These are phyloP conservation scores for Euphydryas editha DNA, from an alignment of 2,888 invertebrate species.

Conservation along the genomic window DNA sequence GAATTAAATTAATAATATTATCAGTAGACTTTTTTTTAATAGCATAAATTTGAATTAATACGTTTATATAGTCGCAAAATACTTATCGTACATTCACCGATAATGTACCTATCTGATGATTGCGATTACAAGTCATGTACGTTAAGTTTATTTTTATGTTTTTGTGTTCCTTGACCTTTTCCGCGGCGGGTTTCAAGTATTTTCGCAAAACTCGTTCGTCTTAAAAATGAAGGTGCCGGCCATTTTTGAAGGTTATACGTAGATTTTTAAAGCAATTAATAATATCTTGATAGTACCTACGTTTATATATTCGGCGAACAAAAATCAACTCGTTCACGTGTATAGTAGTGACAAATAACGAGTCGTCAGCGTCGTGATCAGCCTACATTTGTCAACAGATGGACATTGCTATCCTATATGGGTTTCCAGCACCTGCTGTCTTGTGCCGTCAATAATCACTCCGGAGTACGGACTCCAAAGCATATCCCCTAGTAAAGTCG, in stretches of 20 bases:
- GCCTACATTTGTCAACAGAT: no score
- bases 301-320: no score
- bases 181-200: constrained; percentile 54
- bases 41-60: neutral
- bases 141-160: constrained; percentile 48
- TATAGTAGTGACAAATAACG: no score
- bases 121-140: constrained; percentile 45
- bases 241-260: constrained; percentile 59
- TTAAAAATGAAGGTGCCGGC: constrained; percentile 60
- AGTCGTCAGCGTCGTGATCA: no score
- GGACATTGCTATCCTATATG: no score
- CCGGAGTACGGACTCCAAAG: no score
- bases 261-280: neutral
- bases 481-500: no score
- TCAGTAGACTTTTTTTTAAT: no score
- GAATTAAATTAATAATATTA: no score
- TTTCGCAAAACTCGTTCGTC: constrained; percentile 63
- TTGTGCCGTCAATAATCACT: no score
- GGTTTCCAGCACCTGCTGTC: no score
- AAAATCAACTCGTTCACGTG: no score
- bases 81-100: constrained; percentile 65
- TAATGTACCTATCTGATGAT: constrained; percentile 52
- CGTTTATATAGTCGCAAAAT: constrained; percentile 23
- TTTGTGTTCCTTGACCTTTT: constrained; percentile 61
- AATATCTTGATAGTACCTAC: neutral